Percentiles rank a stretch among this genome's conserved stretches.
These are phyloP conservation scores for Dinoponera quadriceps DNA, from an alignment of 1,140 invertebrate genomes.

Conservation along the genomic window DNA sequence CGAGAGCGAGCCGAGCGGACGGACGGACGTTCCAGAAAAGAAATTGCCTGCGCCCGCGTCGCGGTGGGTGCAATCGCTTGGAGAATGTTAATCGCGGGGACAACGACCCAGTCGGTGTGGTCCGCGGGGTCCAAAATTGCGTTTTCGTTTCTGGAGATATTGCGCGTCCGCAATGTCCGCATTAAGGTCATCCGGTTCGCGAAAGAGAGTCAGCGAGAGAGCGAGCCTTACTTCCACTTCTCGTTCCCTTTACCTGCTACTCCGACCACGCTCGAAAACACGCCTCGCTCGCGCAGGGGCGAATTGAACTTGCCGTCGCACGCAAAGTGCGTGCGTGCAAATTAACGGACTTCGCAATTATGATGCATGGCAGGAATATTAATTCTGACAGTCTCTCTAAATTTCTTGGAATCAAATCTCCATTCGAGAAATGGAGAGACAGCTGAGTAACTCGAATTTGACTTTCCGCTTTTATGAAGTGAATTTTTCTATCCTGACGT, in stretches of 20 bases:
- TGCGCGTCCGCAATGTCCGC: conserved; percentile 38
- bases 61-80: conserved; percentile 81
- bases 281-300: neutral
- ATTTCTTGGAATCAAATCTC: no score
- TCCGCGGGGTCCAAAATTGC: conserved; percentile 74
- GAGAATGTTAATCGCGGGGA: conserved; percentile 80
- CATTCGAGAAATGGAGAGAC: no score
- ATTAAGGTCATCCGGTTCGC: conserved; percentile 67
- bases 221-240: conserved; percentile 45
- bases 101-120: conserved; percentile 76
- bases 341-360: conserved; percentile 16
- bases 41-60: conserved; percentile 74
- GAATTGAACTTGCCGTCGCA: conserved; percentile 7
- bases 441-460: no score
- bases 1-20: neutral
- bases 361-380: neutral
- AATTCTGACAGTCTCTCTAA: no score
- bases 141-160: conserved; percentile 66
- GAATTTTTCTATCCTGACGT: no score
- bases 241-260: conserved; percentile 31
- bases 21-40: conserved; percentile 70
- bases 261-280: neutral
- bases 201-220: no score
- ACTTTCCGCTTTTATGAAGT: no score
- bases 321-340: conserved; percentile 8